These are phyloP conservation scores for Henicopernis longicauda DNA, from an alignment of 2,113 vertebrate genomes.

Conservation along the genomic window DNA sequence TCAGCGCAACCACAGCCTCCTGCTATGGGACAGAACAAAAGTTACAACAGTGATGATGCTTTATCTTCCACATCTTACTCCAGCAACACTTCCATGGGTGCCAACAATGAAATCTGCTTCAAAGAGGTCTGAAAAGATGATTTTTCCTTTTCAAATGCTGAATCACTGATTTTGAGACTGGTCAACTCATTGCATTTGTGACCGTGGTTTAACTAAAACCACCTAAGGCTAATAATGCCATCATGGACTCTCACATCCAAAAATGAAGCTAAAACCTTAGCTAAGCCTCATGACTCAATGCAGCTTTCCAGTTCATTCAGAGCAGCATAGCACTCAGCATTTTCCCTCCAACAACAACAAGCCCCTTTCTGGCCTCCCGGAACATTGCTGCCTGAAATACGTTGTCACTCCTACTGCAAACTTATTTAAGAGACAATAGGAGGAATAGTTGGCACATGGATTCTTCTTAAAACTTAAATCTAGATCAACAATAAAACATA, in stretches of 20 bases:
- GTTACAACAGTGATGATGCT: neutral
- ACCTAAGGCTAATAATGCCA: neutral
- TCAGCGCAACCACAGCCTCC: neutral
- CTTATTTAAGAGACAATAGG: slow-evolving; percentile 53
- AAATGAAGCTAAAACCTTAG: neutral
- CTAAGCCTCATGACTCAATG: neutral
- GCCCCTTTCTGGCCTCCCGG: slow-evolving; percentile 22
- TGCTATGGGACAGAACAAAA: slow-evolving; percentile 22
- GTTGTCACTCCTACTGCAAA: slow-evolving; percentile 14
- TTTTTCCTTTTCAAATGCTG: neutral
- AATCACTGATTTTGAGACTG: neutral
- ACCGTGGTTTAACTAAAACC: neutral
- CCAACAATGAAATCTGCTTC: neutral
- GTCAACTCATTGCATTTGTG: neutral
- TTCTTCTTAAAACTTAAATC: slow-evolving; percentile 13
- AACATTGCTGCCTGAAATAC: neutral
- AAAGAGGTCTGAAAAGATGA: neutral
- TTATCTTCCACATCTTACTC: neutral
- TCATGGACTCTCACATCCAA: neutral
- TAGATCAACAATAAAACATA: neutral
- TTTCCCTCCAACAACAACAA: slow-evolving; percentile 39
- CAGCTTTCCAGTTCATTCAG: slow-evolving; percentile 38
- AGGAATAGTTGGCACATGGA: neutral
- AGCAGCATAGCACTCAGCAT: neutral
- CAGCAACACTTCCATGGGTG: neutral